Evolutionary conservation across 2,113 vertebrate genomes (phyloP).

Genomic region (Erythrolamprus reginae): DNA sequence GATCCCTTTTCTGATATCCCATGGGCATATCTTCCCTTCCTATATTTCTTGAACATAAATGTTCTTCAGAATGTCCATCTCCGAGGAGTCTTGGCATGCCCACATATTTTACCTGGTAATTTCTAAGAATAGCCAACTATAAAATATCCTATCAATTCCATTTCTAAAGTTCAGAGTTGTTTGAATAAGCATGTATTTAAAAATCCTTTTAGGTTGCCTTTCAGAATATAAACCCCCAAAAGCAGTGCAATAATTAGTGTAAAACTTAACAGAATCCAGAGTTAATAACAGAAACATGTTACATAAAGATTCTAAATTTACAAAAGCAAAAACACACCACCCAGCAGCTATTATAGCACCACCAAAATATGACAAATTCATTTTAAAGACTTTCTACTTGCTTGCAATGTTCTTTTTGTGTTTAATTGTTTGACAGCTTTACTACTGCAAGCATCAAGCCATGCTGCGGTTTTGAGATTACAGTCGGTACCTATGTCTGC

Average conservation of each 20-base stretch:
- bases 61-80: background rate
- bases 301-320: background rate
- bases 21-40: background rate
- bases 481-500: background rate
- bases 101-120: background rate
- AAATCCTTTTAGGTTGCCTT: background rate
- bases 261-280: background rate
- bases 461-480: too few species aligned
- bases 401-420: background rate
- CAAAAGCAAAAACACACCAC: too few species aligned
- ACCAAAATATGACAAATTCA: background rate
- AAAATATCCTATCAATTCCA: background rate
- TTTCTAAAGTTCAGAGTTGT: background rate
- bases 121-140: background rate
- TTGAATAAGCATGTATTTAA: background rate
- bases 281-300: background rate
- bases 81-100: background rate
- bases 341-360: background rate
- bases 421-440: background rate
- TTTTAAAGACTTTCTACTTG: background rate
- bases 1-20: background rate
- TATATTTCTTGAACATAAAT: too few species aligned
- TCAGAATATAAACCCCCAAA: background rate
- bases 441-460: background rate
- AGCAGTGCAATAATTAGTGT: background rate